A percentile compares a stretch with the other conserved stretches of the same genome.
Conservation (phyloP, 2,888 invertebrate genomes). For the Trissolcus japonicus region DNA sequence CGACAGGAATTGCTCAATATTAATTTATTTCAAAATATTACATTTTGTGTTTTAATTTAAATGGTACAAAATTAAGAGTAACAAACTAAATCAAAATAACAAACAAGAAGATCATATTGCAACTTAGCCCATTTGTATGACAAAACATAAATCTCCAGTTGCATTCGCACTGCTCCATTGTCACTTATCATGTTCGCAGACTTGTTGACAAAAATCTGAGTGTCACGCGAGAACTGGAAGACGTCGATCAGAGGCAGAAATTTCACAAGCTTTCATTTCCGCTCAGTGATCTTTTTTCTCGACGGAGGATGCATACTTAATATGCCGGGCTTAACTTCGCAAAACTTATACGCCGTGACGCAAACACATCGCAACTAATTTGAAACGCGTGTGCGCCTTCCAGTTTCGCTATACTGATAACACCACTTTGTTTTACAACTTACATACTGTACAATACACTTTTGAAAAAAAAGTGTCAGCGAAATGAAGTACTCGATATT, state of each 20-base stretch:
- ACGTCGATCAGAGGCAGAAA: conserved; percentile 24
- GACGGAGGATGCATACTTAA: conserved; percentile 15
- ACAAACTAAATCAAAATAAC: background rate
- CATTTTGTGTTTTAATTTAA: too few species aligned
- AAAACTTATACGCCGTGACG: conserved; percentile 11
- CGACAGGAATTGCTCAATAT: too few species aligned
- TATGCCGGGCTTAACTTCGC: conserved; percentile 6
- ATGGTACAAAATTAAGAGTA: too few species aligned
- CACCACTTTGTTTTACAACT: conserved; percentile 74
- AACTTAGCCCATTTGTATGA: too few species aligned
- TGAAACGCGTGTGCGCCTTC: conserved; percentile 16
- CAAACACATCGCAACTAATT: conserved; percentile 26
- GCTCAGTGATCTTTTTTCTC: conserved; percentile 17
- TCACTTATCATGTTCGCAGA: conserved; percentile 2
- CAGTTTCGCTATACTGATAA: conserved; percentile 63
- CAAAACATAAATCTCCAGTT: too few species aligned
- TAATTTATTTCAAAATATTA: too few species aligned
- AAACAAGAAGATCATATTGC: background rate
- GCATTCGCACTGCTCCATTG: too few species aligned
- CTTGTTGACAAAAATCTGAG: conserved; percentile 5
- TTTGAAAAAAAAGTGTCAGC: background rate
- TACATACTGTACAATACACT: conserved; percentile 59
- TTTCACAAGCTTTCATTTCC: conserved; percentile 36
- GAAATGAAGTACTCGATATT: background rate
- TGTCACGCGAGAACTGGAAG: conserved; percentile 25